Conservation (phyloP, 37 sponge, comb jelly and placozoan species). For the Ephydatia muelleri region DNA sequence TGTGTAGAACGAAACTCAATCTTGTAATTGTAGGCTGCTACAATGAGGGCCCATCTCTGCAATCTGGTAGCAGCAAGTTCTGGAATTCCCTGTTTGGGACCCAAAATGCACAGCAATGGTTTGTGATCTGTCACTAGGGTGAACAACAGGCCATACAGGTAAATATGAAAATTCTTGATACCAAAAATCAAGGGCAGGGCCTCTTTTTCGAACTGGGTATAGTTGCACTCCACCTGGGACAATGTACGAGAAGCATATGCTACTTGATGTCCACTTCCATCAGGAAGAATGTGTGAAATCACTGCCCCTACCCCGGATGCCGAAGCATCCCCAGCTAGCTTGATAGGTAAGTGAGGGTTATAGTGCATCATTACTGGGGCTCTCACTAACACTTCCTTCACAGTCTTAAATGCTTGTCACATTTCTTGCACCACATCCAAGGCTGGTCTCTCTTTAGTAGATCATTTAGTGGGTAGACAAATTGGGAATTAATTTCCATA, state of each 20-base stretch:
- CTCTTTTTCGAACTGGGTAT: slow-evolving; percentile 23
- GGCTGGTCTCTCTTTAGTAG: slow-evolving; percentile 11
- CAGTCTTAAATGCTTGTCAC: slow-evolving; percentile 18
- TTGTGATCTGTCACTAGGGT: slow-evolving; percentile 40
- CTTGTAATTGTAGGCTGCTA: slow-evolving; percentile 51
- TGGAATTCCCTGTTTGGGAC: slow-evolving; percentile 41
- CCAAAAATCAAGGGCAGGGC: slow-evolving; percentile 11
- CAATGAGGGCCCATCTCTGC: slow-evolving; percentile 33
- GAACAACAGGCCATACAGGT: slow-evolving; percentile 68
- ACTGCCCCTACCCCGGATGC: slow-evolving; percentile 56
- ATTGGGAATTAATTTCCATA: slow-evolving; percentile 48
- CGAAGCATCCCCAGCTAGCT: slow-evolving; percentile 45
- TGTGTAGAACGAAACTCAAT: slow-evolving; percentile 58
- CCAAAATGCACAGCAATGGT: slow-evolving; percentile 28
- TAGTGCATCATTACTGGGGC: slow-evolving; percentile 42
- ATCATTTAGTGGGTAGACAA: slow-evolving; percentile 34
- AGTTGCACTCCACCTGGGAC: slow-evolving; percentile 10
- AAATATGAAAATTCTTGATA: slow-evolving; percentile 32
- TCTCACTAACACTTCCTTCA: slow-evolving; percentile 4
- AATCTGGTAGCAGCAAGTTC: slow-evolving; percentile 46
- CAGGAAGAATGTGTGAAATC: slow-evolving; percentile 38
- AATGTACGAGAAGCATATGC: slow-evolving; percentile 42
- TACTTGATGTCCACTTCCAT: slow-evolving; percentile 40
- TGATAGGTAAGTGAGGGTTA: slow-evolving; percentile 27
- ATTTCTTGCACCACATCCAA: slow-evolving; percentile 28